phyloP scores from a whole-genome alignment of 2,888 invertebrate species.

The Dione juno region DNA sequence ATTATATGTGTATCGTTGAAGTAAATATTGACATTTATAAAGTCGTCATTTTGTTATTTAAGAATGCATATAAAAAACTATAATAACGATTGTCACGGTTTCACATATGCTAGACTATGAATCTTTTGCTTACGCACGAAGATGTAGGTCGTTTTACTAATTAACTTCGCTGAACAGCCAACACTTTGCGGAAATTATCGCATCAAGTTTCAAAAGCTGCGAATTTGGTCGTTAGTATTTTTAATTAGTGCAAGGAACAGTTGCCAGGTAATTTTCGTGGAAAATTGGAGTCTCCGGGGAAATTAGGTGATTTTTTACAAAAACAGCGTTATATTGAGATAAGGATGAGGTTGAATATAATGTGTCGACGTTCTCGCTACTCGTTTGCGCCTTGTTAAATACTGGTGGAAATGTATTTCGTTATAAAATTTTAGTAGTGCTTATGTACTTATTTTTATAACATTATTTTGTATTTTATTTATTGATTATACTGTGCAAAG shows the following conservation, averaged over 20 bases:
- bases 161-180: slow-evolving; percentile 27
- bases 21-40: not conserved
- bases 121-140: slow-evolving; percentile 16
- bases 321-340: slow-evolving; percentile 30
- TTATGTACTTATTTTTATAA: slow-evolving; percentile 4
- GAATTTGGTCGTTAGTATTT: slow-evolving; percentile 34
- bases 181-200: slow-evolving; percentile 26
- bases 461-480: slow-evolving; percentile 11
- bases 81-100: slow-evolving; percentile 20
- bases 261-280: slow-evolving; percentile 31
- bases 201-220: slow-evolving; percentile 29
- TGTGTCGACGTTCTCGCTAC: slow-evolving; percentile 15
- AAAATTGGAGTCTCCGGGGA: slow-evolving; percentile 30
- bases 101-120: slow-evolving; percentile 23
- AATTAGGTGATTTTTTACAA: slow-evolving; percentile 31
- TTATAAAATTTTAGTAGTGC: slow-evolving; percentile 8
- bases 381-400: not conserved
- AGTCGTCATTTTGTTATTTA: slow-evolving; percentile 4
- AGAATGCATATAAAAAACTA: not conserved
- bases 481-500: not conserved
- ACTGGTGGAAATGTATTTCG: not conserved
- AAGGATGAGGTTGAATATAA: slow-evolving; percentile 17
- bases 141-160: slow-evolving; percentile 26
- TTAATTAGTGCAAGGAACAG: slow-evolving; percentile 34
- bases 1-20: no score